These are phyloP conservation scores for Acropora tenuis DNA, from an alignment of 64 coral and sea anemone genomes.

Conservation along the genomic window DNA sequence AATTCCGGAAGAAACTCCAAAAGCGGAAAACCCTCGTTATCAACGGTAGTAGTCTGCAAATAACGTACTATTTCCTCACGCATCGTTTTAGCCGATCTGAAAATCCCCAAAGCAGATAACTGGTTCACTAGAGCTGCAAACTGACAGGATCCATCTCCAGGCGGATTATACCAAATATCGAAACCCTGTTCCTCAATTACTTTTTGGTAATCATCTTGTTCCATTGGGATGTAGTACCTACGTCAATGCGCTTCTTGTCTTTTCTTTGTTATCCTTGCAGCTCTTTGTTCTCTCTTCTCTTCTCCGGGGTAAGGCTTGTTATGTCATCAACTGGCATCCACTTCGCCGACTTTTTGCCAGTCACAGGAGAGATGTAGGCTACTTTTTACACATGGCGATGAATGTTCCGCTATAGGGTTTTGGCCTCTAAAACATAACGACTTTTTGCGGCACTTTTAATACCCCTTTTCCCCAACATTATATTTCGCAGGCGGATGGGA, in stretches of 20 bases:
- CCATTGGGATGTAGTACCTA: background rate
- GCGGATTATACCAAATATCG: constrained; percentile 34
- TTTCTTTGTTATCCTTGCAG: constrained; percentile 10
- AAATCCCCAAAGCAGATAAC: background rate
- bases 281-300: constrained; percentile 10
- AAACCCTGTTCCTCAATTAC: constrained; percentile 34
- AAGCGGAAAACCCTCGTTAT: background rate
- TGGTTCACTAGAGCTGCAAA: background rate
- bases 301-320: constrained; percentile 21
- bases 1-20: constrained; percentile 37
- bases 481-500: too few species aligned
- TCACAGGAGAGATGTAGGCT: too few species aligned
- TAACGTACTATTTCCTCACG: background rate
- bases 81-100: background rate
- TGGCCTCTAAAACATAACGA: constrained; percentile 2
- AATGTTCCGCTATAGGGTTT: background rate
- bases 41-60: background rate
- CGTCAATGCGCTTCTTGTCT: background rate
- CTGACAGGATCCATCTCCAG: constrained; percentile 31
- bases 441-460: constrained; percentile 5
- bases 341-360: too few species aligned
- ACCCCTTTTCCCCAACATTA: background rate
- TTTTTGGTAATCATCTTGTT: background rate
- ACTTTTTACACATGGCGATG: background rate
- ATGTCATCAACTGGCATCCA: background rate